Evolutionary conservation across 2,888 invertebrate species (phyloP), one percentile per base, ranked within the genome.

Genomic region (Nezara viridula): DNA sequence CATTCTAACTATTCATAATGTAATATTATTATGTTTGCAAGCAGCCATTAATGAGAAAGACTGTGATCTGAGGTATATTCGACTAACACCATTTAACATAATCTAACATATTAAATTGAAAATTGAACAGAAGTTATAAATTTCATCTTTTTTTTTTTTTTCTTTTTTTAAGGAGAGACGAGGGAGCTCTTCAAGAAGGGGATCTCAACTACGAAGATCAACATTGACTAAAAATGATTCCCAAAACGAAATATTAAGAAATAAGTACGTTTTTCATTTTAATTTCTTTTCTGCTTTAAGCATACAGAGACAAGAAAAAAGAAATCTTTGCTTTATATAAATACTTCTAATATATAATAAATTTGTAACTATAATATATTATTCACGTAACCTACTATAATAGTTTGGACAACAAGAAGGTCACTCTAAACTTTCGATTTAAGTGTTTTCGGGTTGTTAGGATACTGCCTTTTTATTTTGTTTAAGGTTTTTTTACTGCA

Each of bases 11-110:
- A 52, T 32, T 86, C 27, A 86, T 52, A 73, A 73, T 73, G 24
- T n/a, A 37, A 37, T 73, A 37, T 37, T 73, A n/a, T 88, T 88
- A 47, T 85, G n/a, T 81, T 77, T 86, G n/a, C 87, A 90, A 87
- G 90, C 90, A 90, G 90, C 90, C 88, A 55, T 89, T 88, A 60
- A 90, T 90, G 86, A 90, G 90, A 89, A 90, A 90, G 49, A 90
- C 90, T 77, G 89, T 90, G 55, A 89, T 90, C 88, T 90, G 90
- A 90, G 90, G 90, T 90, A 90, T 86, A 85, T 9, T 7, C 0
- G 32, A 37, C 66, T 73, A 37, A 37, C 66, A 73, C 6, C 32
- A 19, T 21, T 32, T 37, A 73, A 21, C 19, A 52, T 1, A 50
- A 52, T 32, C 16, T 73, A 49, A 85, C 50, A 16, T 1, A 37